Conservation (phyloP, 2,113 vertebrate genomes). For the Passer montanus region DNA sequence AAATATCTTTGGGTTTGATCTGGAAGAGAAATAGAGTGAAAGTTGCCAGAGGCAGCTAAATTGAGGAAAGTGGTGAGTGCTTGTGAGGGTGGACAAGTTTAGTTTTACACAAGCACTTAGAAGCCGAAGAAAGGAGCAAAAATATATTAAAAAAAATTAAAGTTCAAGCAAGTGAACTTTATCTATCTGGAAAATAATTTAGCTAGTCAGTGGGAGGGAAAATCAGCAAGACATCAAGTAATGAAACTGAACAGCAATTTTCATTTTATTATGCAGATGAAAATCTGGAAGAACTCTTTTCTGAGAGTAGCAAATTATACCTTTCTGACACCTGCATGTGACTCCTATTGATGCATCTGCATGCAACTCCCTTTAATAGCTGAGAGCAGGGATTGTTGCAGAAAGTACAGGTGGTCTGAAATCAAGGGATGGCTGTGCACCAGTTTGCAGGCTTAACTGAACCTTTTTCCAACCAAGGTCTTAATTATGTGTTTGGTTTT, state of each 20-base stretch:
- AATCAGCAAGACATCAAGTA: conserved; percentile 5
- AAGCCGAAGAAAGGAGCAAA: not conserved
- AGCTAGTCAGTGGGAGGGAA: not conserved
- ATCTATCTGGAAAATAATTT: conserved; percentile 27
- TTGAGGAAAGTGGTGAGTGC: not conserved
- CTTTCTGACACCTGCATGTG: not conserved
- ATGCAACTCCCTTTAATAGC: not conserved
- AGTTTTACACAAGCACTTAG: not conserved
- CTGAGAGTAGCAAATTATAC: conserved; percentile 28
- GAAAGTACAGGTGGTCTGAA: not conserved
- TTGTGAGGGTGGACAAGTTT: not conserved
- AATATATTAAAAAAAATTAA: not conserved
- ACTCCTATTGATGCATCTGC: not conserved
- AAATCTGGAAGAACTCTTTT: conserved; percentile 5
- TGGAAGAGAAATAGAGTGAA: not conserved
- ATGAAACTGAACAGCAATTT: conserved; percentile 37
- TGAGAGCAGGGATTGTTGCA: not conserved
- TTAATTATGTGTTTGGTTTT: conserved; percentile 10
- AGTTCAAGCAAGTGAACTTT: not conserved
- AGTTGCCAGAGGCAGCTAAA: not conserved
- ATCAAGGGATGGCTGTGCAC: not conserved
- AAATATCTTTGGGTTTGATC: not conserved
- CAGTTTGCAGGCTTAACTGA: not conserved
- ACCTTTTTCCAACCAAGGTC: not conserved
- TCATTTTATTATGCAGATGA: conserved; percentile 38